Percentiles rank a stretch among this genome's conserved stretches.
Evolutionary conservation across 2,888 invertebrate genomes (phyloP).

Genomic region (Actias luna): DNA sequence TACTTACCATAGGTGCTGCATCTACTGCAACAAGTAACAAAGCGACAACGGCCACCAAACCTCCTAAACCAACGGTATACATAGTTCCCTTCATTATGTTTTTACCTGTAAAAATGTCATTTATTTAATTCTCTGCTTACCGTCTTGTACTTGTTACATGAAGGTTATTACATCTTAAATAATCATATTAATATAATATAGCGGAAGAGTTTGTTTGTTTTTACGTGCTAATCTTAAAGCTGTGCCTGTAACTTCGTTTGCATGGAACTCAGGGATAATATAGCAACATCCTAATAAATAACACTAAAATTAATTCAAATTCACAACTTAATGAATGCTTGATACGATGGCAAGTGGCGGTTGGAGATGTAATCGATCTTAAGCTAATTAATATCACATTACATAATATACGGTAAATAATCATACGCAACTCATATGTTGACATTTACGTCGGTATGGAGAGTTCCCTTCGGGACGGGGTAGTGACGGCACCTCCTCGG

Average conservation of each 20-base stretch:
- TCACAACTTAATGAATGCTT: too few species aligned
- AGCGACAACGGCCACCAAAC: constrained; percentile 49
- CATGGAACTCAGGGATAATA: too few species aligned
- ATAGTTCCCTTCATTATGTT: constrained; percentile 54
- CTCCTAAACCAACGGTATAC: constrained; percentile 46
- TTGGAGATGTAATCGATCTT: neutral
- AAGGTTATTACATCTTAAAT: too few species aligned
- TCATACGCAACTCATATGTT: neutral
- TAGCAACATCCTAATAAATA: too few species aligned
- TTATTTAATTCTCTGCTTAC: neutral
- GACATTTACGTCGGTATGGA: neutral
- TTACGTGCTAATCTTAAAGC: too few species aligned
- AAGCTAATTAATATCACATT: neutral
- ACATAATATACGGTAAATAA: neutral
- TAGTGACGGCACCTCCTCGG: constrained; percentile 21
- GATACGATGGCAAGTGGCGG: too few species aligned
- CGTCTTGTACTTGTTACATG: neutral
- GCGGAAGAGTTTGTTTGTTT: too few species aligned
- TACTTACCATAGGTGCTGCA: constrained; percentile 63
- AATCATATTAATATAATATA: too few species aligned
- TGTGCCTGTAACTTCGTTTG: too few species aligned
- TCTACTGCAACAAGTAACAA: constrained; percentile 50
- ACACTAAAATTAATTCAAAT: too few species aligned
- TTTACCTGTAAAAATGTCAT: constrained; percentile 17
- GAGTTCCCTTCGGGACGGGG: constrained; percentile 22